Conservation (phyloP, 2,797 vertebrate genomes). For the Ptychadena robeensis region DNA sequence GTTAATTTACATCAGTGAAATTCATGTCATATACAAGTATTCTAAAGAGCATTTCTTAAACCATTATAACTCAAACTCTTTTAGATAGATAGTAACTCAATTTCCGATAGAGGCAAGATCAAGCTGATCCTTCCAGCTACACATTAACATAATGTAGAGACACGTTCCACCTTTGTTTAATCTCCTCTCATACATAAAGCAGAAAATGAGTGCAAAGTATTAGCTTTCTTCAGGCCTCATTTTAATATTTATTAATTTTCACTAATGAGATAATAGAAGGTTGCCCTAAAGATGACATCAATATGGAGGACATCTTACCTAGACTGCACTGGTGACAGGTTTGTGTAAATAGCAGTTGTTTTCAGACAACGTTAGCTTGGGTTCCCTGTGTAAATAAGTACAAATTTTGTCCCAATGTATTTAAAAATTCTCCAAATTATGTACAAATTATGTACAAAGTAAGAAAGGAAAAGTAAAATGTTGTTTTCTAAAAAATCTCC, state of each 20-base stretch:
- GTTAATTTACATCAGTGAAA: neutral
- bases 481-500: no score
- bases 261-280: no score
- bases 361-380: no score
- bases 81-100: slow-evolving; percentile 2
- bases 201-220: neutral
- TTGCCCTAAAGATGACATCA: no score
- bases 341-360: no score
- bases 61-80: slow-evolving; percentile 21
- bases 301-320: no score
- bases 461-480: no score
- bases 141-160: slow-evolving; percentile 46
- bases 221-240: neutral
- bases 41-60: neutral
- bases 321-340: no score
- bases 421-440: no score
- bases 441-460: no score
- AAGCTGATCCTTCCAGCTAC: neutral
- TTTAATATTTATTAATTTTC: neutral
- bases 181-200: slow-evolving; percentile 8
- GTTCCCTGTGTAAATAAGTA: no score
- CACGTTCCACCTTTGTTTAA: slow-evolving; percentile 1
- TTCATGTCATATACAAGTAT: slow-evolving; percentile 4
- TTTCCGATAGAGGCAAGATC: slow-evolving; percentile 26
- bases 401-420: no score